These are phyloP conservation scores for Iselma pallidipennis DNA, from an alignment of 2,888 invertebrate genomes.

Conservation along the genomic window DNA sequence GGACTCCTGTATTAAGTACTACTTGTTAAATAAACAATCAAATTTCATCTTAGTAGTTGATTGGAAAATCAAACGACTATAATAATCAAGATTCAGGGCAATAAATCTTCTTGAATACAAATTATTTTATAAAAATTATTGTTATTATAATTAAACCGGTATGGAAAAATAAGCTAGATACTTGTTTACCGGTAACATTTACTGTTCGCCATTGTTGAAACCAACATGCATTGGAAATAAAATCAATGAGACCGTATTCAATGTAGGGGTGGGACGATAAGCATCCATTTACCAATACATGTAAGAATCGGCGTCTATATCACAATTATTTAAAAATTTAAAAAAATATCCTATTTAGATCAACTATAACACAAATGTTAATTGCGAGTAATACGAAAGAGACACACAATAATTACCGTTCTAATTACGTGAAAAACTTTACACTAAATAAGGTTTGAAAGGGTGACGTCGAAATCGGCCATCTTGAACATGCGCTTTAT, in stretches of 20 bases:
- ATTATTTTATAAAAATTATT: too few species aligned
- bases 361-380: neutral
- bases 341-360: neutral
- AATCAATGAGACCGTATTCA: slow-evolving; percentile 39
- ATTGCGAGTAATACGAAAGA: slow-evolving; percentile 3
- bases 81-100: too few species aligned
- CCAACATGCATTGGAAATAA: slow-evolving; percentile 41
- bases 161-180: slow-evolving; percentile 4
- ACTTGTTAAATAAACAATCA: too few species aligned
- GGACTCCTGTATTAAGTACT: too few species aligned
- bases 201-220: slow-evolving; percentile 37
- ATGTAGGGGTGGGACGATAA: slow-evolving; percentile 32
- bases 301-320: slow-evolving; percentile 6
- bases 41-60: too few species aligned
- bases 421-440: slow-evolving; percentile 45
- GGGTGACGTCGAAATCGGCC: slow-evolving; percentile 45
- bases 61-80: too few species aligned
- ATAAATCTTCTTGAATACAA: too few species aligned
- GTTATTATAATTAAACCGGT: neutral
- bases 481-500: slow-evolving; percentile 50
- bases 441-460: slow-evolving; percentile 41
- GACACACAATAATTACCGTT: slow-evolving; percentile 27
- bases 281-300: slow-evolving; percentile 13
- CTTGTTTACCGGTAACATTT: slow-evolving; percentile 22
- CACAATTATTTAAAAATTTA: neutral